phyloP scores from a whole-genome alignment of 2,888 invertebrate species.

The Boloria euphrosyne region DNA sequence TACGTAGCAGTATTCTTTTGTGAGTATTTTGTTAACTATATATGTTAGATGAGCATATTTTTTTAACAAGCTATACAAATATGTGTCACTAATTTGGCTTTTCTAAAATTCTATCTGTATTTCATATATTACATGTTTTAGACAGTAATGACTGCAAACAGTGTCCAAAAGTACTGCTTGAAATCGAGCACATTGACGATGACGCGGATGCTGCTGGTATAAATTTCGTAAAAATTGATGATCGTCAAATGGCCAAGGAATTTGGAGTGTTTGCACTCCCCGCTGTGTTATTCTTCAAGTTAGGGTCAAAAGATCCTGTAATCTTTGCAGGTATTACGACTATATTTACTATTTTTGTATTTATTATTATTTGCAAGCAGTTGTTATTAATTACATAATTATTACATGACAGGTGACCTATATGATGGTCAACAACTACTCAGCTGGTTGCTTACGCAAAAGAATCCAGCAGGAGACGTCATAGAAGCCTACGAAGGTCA shows the following conservation, averaged over 20 bases:
- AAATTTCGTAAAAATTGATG: slow-evolving; percentile 96
- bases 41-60: neutral
- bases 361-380: neutral
- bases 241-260: slow-evolving; percentile 92
- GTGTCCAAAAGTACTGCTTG: slow-evolving; percentile 92
- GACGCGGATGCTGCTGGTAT: slow-evolving; percentile 95
- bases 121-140: slow-evolving; percentile 83
- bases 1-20: slow-evolving; percentile 96
- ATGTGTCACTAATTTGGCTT: neutral
- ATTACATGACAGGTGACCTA: slow-evolving; percentile 85
- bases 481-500: slow-evolving; percentile 94
- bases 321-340: slow-evolving; percentile 89
- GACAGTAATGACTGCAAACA: slow-evolving; percentile 98
- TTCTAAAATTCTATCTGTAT: slow-evolving; percentile 57
- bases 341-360: neutral
- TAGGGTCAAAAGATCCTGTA: slow-evolving; percentile 93
- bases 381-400: slow-evolving; percentile 5
- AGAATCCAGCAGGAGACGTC: slow-evolving; percentile 94
- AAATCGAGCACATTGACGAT: slow-evolving; percentile 96
- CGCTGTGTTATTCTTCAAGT: slow-evolving; percentile 94
- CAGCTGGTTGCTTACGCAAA: slow-evolving; percentile 95
- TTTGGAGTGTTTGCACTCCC: slow-evolving; percentile 95
- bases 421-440: slow-evolving; percentile 94
- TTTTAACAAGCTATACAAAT: neutral
- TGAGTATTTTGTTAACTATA: slow-evolving; percentile 77